These are phyloP conservation scores for Setophaga petechia DNA, from an alignment of 2,113 vertebrate genomes.

Conservation along the genomic window DNA sequence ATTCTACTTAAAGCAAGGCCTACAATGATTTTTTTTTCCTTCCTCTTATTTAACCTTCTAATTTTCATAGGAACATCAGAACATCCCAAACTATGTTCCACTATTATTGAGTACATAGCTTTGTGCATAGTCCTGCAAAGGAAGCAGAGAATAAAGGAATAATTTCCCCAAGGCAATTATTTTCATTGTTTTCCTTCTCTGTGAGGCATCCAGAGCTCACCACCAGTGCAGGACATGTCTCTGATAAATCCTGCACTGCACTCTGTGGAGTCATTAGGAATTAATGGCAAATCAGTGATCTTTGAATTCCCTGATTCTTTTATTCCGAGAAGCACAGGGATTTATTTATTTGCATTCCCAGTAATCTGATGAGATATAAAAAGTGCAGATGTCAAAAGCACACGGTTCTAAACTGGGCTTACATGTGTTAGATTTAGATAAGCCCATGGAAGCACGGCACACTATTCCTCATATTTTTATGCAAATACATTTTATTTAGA, in stretches of 20 bases:
- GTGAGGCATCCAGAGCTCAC: neutral
- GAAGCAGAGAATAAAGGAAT: neutral
- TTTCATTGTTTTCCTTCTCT: neutral
- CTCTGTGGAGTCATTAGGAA: neutral
- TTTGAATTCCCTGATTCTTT: neutral
- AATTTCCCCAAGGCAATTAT: neutral
- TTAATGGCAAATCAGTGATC: neutral
- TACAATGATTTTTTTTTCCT: neutral
- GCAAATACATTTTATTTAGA: neutral
- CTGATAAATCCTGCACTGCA: neutral
- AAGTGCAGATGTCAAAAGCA: neutral
- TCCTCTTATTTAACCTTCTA: neutral
- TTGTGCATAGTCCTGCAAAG: neutral
- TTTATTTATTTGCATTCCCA: neutral
- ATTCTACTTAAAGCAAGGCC: neutral
- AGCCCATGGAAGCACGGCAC: fast-evolving
- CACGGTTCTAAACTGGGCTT: neutral
- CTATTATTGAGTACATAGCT: neutral
- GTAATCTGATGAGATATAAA: neutral
- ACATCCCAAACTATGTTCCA: neutral
- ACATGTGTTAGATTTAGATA: neutral
- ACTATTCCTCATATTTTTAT: neutral
- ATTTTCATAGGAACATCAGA: neutral
- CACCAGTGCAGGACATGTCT: too few relatives aligned
- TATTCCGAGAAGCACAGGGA: neutral